Conservation (phyloP, 2,797 vertebrate genomes). For the Ctenosaura bakeri region DNA sequence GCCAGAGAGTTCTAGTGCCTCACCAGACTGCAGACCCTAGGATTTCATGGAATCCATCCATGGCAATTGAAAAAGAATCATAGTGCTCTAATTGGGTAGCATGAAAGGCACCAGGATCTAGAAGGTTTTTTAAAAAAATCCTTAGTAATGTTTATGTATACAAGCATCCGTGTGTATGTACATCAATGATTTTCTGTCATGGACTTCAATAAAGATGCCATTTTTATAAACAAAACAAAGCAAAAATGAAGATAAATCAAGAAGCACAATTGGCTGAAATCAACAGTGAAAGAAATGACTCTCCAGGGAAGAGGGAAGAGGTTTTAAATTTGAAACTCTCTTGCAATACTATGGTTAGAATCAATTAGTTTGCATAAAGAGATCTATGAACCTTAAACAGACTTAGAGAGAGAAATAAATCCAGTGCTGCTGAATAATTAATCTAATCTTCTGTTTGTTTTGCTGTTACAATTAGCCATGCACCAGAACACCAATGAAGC, state of each 20-base stretch:
- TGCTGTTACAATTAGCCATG: slow-evolving; percentile 29
- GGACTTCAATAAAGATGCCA: neutral
- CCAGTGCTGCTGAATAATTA: slow-evolving; percentile 65
- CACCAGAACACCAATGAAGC: slow-evolving; percentile 48
- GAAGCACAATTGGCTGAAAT: neutral
- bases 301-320: neutral
- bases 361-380: slow-evolving; percentile 61
- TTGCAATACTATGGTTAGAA: slow-evolving; percentile 60
- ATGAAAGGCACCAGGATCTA: too few species aligned
- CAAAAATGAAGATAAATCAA: slow-evolving; percentile 3
- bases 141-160: too few species aligned
- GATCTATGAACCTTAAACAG: slow-evolving; percentile 49
- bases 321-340: slow-evolving; percentile 39
- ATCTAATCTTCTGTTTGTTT: slow-evolving; percentile 66
- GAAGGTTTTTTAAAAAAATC: too few species aligned
- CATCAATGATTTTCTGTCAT: too few species aligned
- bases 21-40: too few species aligned
- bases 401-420: slow-evolving; percentile 48
- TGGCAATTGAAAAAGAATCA: too few species aligned
- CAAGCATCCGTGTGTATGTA: too few species aligned
- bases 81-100: too few species aligned
- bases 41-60: too few species aligned
- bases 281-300: neutral
- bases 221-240: slow-evolving; percentile 1
- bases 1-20: too few species aligned